These are phyloP conservation scores for Rhinolophus sinicus DNA, from an alignment of 2,113 vertebrate species.

Conservation along the genomic window DNA sequence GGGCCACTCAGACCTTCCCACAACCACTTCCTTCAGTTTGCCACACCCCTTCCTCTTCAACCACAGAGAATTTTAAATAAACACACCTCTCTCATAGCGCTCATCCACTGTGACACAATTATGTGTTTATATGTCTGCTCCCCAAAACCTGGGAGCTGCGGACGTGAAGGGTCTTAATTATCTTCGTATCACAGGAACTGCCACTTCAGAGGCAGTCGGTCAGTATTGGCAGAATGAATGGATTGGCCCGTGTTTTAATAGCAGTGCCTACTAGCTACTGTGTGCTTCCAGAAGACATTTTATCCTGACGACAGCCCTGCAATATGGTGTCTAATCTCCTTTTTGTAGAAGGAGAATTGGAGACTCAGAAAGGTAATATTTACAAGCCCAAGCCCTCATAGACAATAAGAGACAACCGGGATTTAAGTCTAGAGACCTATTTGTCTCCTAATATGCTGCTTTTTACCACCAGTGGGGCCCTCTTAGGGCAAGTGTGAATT, in stretches of 20 bases:
- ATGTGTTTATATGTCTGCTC: not conserved
- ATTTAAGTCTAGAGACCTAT: not conserved
- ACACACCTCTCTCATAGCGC: not conserved
- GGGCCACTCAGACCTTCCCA: not conserved
- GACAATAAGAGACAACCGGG: not conserved
- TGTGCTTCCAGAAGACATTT: not conserved
- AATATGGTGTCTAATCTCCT: not conserved
- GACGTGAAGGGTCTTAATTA: not conserved
- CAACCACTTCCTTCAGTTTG: not conserved
- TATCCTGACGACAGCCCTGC: not conserved
- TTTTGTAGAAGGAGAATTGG: not conserved
- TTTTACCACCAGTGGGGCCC: not conserved
- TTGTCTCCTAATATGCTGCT: not conserved
- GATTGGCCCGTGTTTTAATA: not conserved
- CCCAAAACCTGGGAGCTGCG: not conserved
- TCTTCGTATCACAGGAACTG: not conserved
- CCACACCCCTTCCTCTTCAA: conserved; percentile 1
- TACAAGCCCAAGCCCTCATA: not conserved
- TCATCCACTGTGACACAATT: too few species aligned
- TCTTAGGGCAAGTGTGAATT: not conserved
- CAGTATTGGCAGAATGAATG: not conserved
- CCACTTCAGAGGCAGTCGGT: not conserved
- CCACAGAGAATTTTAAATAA: not conserved
- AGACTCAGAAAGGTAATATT: not conserved
- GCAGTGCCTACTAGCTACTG: too few species aligned